A percentile compares a stretch with the other conserved stretches of the same genome.
These are phyloP conservation scores for Phylloscopus whistleri DNA, from an alignment of 2,113 vertebrate genomes.

Conservation along the genomic window DNA sequence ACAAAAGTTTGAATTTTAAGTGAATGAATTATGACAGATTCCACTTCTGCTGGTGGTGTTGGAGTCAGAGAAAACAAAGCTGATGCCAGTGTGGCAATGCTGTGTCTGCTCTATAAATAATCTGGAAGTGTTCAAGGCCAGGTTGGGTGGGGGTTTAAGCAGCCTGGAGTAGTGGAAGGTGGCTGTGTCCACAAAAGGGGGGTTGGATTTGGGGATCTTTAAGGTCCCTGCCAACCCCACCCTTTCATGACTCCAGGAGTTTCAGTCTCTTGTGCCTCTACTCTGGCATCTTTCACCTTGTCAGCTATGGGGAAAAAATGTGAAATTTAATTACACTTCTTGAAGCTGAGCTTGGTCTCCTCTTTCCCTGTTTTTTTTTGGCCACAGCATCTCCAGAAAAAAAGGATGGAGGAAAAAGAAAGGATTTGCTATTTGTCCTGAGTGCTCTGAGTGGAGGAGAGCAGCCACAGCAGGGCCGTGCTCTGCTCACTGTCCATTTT, in stretches of 20 bases:
- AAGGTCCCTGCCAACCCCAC: not conserved
- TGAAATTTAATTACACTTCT: not conserved
- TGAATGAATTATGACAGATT: accelerated
- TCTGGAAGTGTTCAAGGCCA: not conserved
- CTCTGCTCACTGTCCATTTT: not conserved
- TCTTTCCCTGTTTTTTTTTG: not conserved
- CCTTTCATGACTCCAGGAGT: not conserved
- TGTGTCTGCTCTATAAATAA: not conserved
- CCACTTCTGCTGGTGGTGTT: not conserved
- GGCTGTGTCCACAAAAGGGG: not conserved
- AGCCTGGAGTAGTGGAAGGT: not conserved
- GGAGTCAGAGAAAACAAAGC: not conserved
- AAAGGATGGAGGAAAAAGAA: not conserved
- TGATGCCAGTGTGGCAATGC: not conserved
- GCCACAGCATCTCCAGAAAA: not conserved
- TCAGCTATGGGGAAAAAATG: not conserved
- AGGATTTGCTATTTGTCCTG: not conserved
- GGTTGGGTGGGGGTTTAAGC: not conserved
- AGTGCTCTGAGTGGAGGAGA: not conserved
- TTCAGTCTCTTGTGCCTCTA: not conserved
- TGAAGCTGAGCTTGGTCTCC: not conserved
- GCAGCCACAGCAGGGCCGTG: not conserved
- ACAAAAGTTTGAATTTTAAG: not conserved
- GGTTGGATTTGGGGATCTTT: not conserved
- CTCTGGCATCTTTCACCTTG: not conserved